Percentiles rank a stretch among this genome's conserved stretches.
Evolutionary conservation across 2,888 invertebrate species (phyloP).

Genomic region (Ichneumon xanthorius): DNA sequence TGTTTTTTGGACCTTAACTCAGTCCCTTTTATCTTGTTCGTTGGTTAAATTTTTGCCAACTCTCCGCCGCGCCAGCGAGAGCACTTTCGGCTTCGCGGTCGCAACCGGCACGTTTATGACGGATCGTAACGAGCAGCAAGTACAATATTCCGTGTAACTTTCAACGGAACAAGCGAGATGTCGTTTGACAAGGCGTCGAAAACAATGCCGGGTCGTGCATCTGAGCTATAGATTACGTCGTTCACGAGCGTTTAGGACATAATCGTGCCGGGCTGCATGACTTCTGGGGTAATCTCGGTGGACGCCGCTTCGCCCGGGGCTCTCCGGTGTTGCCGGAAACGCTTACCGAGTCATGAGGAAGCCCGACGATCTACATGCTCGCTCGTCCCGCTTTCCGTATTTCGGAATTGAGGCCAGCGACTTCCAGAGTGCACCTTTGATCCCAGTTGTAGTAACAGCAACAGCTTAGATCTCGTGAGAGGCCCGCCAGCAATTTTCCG

Average conservation of each 20-base stretch:
- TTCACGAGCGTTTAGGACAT: conserved; percentile 16
- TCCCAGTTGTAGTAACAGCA: background rate
- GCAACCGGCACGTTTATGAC: background rate
- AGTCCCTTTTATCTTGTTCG: background rate
- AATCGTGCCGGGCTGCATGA: conserved; percentile 25
- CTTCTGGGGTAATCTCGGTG: conserved; percentile 35
- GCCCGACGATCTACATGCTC: conserved; percentile 10
- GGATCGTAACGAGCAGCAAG: conserved; percentile 3
- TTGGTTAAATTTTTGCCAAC: background rate
- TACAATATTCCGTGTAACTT: background rate
- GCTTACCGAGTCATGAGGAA: conserved; percentile 59
- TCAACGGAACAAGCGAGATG: conserved; percentile 18
- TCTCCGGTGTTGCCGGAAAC: conserved; percentile 63
- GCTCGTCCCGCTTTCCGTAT: conserved; percentile 41
- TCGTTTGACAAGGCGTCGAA: conserved; percentile 20
- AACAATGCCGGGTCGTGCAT: conserved; percentile 42
- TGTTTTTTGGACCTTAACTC: background rate
- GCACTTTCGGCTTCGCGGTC: background rate
- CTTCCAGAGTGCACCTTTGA: conserved; percentile 39
- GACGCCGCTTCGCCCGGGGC: background rate
- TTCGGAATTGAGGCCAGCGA: conserved; percentile 55
- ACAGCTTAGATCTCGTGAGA: conserved; percentile 2
- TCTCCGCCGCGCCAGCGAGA: too few relatives aligned
- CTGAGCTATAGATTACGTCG: conserved; percentile 3
- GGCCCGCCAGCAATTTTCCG: conserved; percentile 21